These are phyloP conservation scores for Ivindomyrus marchei DNA, from an alignment of 2,113 vertebrate genomes.

Conservation along the genomic window DNA sequence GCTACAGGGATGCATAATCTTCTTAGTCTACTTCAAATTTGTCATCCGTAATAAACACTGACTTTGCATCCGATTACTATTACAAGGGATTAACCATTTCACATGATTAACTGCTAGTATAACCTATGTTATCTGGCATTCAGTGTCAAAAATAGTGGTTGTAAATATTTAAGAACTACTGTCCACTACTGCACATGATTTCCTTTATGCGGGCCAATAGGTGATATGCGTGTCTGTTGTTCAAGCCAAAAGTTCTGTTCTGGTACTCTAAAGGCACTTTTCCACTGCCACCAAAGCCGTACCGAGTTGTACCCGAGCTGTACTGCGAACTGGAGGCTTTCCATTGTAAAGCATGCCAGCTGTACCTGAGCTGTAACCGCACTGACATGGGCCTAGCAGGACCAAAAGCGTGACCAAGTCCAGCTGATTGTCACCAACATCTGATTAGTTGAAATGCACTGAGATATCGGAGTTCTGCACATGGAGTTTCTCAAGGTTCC, in stretches of 20 bases:
- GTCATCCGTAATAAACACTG: background rate
- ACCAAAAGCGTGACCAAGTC: background rate
- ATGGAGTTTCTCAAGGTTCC: background rate
- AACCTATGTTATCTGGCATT: background rate
- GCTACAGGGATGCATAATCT: background rate
- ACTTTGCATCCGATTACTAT: background rate
- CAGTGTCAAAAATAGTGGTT: background rate
- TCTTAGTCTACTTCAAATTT: background rate
- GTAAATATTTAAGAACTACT: background rate
- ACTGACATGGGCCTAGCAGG: too few relatives aligned
- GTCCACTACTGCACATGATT: background rate
- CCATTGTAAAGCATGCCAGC: too few relatives aligned
- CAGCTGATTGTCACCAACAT: too few relatives aligned
- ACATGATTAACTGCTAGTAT: background rate
- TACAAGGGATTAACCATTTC: background rate
- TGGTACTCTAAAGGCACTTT: background rate
- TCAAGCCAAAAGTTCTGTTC: background rate
- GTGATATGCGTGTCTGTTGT: background rate
- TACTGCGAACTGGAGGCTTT: too few relatives aligned
- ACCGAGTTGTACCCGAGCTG: background rate
- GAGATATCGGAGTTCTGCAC: background rate
- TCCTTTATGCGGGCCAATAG: background rate
- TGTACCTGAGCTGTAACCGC: background rate
- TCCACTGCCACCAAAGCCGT: background rate
- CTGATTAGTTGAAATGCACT: background rate